Evolutionary conservation across 2,888 invertebrate genomes (phyloP), one percentile per base, ranked within the genome.

Genomic region (Blera fallax): DNA sequence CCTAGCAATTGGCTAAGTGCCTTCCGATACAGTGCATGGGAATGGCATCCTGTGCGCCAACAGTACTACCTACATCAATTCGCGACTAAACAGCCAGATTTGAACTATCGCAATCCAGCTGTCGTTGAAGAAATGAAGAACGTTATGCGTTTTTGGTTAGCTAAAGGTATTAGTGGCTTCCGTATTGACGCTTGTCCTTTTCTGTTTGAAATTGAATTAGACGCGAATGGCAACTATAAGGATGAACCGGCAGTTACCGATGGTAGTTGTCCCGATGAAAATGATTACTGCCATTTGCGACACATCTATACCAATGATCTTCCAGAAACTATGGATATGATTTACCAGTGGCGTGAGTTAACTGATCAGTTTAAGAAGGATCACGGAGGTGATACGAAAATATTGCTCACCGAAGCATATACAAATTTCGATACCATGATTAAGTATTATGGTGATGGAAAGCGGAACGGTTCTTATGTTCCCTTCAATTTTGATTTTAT

Each of bases 401-500:
- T 95, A 4, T 91, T 95, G 89, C 92, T 95, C 87, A 94, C 94
- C 0, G 95, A 96, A 89, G 94, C 94, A 0, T 95, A 95, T 89
- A 91, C 94, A 0, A 90, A 91, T 0, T 87, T 94, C 0, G 89
- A 93, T 0, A 89, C 91, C 3, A 92, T 93, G 62, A 93, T 94
- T 90, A 91, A 91, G 43, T 95, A 94, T 89, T 95, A 95, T 88
- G 94, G 94, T 16, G 92, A 93, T 65, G 92, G 90, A 0, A 91
- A 90, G 0, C 89, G 89, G 0, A 88, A 89, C 27, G 94, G 94
- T 0, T 93, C 94, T 0, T 93, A 93, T 73, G 92, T 95, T 3
- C 95, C 95, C 0, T 95, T 95, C 90, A 96, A 96, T 90, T 95
- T 95, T 87, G 92, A 93, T 72, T 93, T 94, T 69, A 92, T 95